phyloP scores from a whole-genome alignment of 2,113 vertebrate genomes.

The Microtus pennsylvanicus region DNA sequence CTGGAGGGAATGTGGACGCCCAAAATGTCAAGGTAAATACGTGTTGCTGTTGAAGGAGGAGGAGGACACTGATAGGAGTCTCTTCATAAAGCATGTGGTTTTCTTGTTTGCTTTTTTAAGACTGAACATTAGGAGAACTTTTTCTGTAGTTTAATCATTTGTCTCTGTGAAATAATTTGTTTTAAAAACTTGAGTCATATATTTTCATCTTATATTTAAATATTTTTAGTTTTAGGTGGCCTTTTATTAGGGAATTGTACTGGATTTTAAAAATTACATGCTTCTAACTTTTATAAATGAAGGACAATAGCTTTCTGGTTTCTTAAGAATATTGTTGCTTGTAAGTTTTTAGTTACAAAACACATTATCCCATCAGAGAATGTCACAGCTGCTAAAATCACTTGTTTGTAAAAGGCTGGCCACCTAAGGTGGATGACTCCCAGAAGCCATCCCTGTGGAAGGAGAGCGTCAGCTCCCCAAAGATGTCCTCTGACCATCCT shows the following conservation, averaged over 20 bases:
- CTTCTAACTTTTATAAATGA: conserved; percentile 20
- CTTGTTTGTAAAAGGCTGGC: not conserved
- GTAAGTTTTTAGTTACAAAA: conserved; percentile 29
- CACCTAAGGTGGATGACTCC: not conserved
- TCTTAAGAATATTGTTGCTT: conserved; percentile 43
- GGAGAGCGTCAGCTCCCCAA: not conserved
- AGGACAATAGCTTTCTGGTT: conserved; percentile 18
- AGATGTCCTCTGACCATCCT: not conserved
- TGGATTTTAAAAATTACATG: conserved; percentile 42
- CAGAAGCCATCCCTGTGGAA: not conserved
- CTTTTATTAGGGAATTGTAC: conserved; percentile 44
- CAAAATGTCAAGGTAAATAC: conserved; percentile 97
- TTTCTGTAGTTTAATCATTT: not conserved
- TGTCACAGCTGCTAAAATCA: not conserved
- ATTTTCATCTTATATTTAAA: conserved; percentile 23
- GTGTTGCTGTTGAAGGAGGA: conserved; percentile 24
- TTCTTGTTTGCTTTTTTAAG: not conserved
- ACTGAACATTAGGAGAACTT: not conserved
- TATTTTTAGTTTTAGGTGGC: conserved; percentile 33
- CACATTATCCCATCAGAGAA: not conserved
- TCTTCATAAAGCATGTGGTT: not conserved
- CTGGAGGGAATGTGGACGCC: conserved; percentile 96
- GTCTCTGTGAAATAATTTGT: conserved; percentile 24
- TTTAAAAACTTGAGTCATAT: conserved; percentile 53
- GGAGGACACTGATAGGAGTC: not conserved